Conservation (phyloP, 2,797 vertebrate genomes). For the Erpetoichthys calabaricus region DNA sequence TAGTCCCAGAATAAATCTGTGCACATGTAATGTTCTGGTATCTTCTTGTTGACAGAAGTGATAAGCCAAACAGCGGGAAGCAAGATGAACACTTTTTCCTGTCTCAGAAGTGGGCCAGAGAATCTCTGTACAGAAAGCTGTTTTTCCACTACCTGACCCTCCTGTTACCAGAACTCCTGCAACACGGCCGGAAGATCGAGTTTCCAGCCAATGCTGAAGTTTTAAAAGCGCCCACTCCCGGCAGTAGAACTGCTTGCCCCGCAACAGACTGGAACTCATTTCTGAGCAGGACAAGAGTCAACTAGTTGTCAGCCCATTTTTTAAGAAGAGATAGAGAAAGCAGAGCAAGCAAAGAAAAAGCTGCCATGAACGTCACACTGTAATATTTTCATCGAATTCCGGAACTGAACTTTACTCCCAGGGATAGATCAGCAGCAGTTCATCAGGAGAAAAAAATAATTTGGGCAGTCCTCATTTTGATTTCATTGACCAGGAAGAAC, state of each 20-base stretch:
- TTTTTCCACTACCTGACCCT: slow-evolving; percentile 61
- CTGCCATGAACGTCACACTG: slow-evolving; percentile 8
- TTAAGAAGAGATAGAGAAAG: slow-evolving; percentile 13
- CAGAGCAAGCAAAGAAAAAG: slow-evolving; percentile 10
- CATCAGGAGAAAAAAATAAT: too few relatives aligned
- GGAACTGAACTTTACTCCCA: too few relatives aligned
- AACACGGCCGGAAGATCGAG: slow-evolving; percentile 21
- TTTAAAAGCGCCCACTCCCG: slow-evolving; percentile 68
- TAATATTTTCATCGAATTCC: too few relatives aligned
- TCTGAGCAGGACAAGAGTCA: slow-evolving; percentile 36
- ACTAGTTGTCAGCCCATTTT: slow-evolving; percentile 13
- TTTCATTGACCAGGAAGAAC: too few relatives aligned
- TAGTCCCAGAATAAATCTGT: slow-evolving; percentile 50
- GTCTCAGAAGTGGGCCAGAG: slow-evolving; percentile 49
- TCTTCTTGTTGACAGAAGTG: slow-evolving; percentile 62
- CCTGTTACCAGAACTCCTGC: slow-evolving; percentile 49
- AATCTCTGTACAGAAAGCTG: slow-evolving; percentile 48
- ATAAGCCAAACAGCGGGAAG: slow-evolving; percentile 45
- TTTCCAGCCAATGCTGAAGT: slow-evolving; percentile 46
- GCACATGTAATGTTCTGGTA: slow-evolving; percentile 35
- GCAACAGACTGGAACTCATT: slow-evolving; percentile 39
- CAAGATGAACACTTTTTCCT: slow-evolving; percentile 32
- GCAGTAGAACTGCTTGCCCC: slow-evolving; percentile 54
- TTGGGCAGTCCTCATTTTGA: too few relatives aligned
- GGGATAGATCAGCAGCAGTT: too few relatives aligned